Base-by-base conservation (phyloP, 2,797 vertebrate genomes). In the Sarcophilus harrisii region DNA sequence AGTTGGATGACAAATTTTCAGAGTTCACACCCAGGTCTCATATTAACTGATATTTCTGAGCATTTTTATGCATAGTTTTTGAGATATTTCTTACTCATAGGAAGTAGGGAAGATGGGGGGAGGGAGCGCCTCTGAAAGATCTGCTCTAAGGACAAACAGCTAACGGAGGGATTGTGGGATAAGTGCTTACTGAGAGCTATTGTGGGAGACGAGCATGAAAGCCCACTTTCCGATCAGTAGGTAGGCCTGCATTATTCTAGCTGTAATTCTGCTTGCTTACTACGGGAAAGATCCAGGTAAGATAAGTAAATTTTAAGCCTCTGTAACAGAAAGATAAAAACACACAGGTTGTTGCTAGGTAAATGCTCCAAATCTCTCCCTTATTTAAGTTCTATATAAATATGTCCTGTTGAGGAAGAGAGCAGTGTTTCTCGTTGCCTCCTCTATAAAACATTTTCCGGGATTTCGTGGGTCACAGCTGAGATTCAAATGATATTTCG, bases 381-480 rank as follows among this genome's bases (percentile, higher is more conserved):
- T 54, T 9, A 54, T 55, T 0, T 55, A 81, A 81, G 66, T 81
- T 81, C n/a, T 81, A 21, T 10, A 45, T 81, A 81, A 81, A 81
- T 81, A 24, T 45, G n/a, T 38, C 21, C n/a, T 9, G n/a, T 45
- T 24, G n/a, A 87, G 73, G 38, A 49, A 49, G 73, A 87, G 11
- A 11, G 73, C 4, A 2, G 49, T 28, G 73, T 28, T 87, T 28
- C 38, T 12, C 4, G 38, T 49, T 49, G 38, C 73, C 73, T 49
- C 27, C 21, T 27, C 45, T 87, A 49, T 87, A 24, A 49, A 4
- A 87, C 73, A 87, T 87, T 30, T 49, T 87, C 45, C 21, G 3
- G 24, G 73, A 16, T 87, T 90, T 92, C 90, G 94, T 57, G 5
- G 55, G 18, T 49, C 59, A 92, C 95, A 96, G 30, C 91, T 87